Evolutionary conservation across 2,113 vertebrate species (phyloP).

Genomic region (Lepus europaeus): DNA sequence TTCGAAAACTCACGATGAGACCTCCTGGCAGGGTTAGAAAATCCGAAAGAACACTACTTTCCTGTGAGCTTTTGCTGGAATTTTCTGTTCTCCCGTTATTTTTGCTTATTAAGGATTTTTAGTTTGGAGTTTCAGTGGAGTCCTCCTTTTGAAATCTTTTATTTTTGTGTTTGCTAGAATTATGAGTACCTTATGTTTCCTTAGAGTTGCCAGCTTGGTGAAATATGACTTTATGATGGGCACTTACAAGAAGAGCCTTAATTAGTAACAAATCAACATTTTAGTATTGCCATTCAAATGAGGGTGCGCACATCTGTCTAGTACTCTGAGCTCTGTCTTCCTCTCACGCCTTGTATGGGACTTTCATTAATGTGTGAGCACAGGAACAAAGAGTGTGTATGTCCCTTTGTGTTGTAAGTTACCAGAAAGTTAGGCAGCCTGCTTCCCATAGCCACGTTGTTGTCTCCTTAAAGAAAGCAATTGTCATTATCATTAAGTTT

Average conservation of each 20-base stretch:
- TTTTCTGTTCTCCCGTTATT: conserved; percentile 28
- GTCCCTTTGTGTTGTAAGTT: conserved; percentile 67
- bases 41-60: conserved; percentile 52
- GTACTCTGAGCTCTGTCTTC: conserved; percentile 58
- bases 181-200: conserved; percentile 46
- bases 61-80: conserved; percentile 35
- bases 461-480: conserved; percentile 40
- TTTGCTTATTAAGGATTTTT: conserved; percentile 67
- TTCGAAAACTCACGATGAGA: conserved; percentile 73
- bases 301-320: conserved; percentile 57
- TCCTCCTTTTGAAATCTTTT: conserved; percentile 60
- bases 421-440: conserved; percentile 76
- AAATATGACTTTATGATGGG: conserved; percentile 52
- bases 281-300: conserved; percentile 60
- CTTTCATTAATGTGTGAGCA: conserved; percentile 44
- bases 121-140: conserved; percentile 61
- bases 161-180: conserved; percentile 55
- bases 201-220: conserved; percentile 34
- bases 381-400: conserved; percentile 62
- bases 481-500: conserved; percentile 42
- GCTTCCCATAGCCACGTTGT: background rate
- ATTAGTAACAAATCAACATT: conserved; percentile 67
- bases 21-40: conserved; percentile 59
- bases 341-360: conserved; percentile 21
- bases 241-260: conserved; percentile 19